Evolutionary conservation across 2,888 invertebrate species (phyloP), one percentile per base, ranked within the genome.

Genomic region (Lampropteryx suffumata): DNA sequence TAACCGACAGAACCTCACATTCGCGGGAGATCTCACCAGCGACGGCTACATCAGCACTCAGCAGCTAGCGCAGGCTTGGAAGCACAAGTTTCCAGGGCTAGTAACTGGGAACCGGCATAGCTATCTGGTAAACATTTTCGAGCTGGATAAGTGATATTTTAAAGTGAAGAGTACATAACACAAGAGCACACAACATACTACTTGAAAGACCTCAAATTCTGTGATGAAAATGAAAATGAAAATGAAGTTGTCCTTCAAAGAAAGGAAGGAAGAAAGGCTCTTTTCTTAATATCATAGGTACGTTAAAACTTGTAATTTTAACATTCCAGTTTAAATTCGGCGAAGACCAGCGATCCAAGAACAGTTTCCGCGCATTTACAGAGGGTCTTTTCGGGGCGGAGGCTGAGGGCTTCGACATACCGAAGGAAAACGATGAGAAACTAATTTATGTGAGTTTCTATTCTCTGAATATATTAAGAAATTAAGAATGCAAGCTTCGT

Each of bases 41-140:
- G 93, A 91, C 54, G 93, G 92, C 0, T 92, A 92, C 69, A 92
- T 94, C 62, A 94, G 94, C 67, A 80, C 95, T 21, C 92, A 92
- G 68, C 91, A 93, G 43, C 81, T 95, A 1, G 96, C 95, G 0
- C 91, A 93, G 64, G 87, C 94, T 17, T 94, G 94, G 80, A 93
- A 92, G 69, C 88, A 91, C 11, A 91, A 91, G 65, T 95, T 93
- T 71, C 92, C 94, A 0, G 87, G 92, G 0, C 79, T 96, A 0
- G 78, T 96, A 12, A 86, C 87, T 0, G 91, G 91, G 42, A 88
- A 90, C 36, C 76, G 81, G 14, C 76, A 88, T 45, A 81, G 92
- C 48, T 94, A 92, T 63, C 70, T 92, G 84, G 94, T 94, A 79
- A 67, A 72, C 44, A 2, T 35, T 14, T 5, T 32, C 4, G 3